Base-by-base conservation (phyloP, 2,888 invertebrate species). In the Sycophila texana region DNA sequence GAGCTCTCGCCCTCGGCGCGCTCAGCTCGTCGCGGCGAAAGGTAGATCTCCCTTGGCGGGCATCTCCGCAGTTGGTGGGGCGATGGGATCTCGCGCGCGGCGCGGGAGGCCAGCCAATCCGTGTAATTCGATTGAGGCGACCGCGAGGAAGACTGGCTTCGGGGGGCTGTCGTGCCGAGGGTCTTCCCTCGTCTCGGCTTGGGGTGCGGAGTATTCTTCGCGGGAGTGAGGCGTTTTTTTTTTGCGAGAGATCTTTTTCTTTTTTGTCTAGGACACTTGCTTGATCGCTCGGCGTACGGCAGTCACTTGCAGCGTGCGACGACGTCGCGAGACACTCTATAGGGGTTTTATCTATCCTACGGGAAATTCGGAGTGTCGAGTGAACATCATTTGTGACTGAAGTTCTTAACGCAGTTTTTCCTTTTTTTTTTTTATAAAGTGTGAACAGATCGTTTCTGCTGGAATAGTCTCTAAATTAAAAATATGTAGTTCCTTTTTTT, bases 71-170 rank as follows among this genome's bases (percentile, higher is more conserved):
- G n/a, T 14, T 3, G 53, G 39, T 4, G 53, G 3, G 16, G 53
- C 4, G 53, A 53, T 53, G 14, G n/a, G 53, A 14, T 0, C 14
- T 12, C 13, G 53, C 53, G 53, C 53, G 51, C 30, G 12, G n/a
- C 30, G 20, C 7, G 58, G 22, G 14, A 49, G 22, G 18, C n/a
- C 39, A 20, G 30, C 53, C 53, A 7, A 63, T 53, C 14, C 18
- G 39, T 30, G 18, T 63, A 30, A 73, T 63, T 73, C 49, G 63
- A 73, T 71, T 71, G 71, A 16, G 22, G 47, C 5, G 63, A 51
- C 10, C 39, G 55, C 16, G 49, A 57, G 39, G 49, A 66, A 22
- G 14, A 20, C 20, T 4, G 60, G 18, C 18, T 16, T 13, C 18
- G 13, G 51, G 66, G 7, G 12, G 2, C 47, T 47, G 47, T 2